Evolutionary conservation across 1,140 invertebrate genomes (phyloP).

Genomic region (Scaptodrosophila lebanonensis): DNA sequence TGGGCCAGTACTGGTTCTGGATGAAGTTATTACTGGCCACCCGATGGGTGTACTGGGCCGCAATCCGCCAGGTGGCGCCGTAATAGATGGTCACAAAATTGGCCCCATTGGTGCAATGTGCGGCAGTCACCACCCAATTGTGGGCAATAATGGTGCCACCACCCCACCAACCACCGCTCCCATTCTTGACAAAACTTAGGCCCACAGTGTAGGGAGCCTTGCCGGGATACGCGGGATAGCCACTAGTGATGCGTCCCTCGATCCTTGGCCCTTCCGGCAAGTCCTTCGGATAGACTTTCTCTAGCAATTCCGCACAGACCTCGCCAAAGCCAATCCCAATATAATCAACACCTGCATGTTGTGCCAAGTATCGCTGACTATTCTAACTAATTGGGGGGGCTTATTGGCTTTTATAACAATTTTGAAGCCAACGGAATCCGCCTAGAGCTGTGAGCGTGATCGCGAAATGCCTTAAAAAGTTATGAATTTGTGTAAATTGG

Average conservation of each 20-base stretch:
- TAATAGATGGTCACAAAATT: constrained; percentile 50
- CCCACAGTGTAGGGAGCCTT: constrained; percentile 79
- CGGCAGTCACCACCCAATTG: constrained; percentile 76
- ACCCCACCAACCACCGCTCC: constrained; percentile 77
- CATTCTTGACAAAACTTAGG: constrained; percentile 67
- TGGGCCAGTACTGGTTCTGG: constrained; percentile 39
- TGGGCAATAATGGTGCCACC: constrained; percentile 80
- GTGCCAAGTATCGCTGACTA: not conserved
- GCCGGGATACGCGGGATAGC: constrained; percentile 51
- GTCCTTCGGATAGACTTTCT: constrained; percentile 25
- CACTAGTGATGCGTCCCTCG: constrained; percentile 54
- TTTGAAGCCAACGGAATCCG: too few species aligned
- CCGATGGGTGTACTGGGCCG: constrained; percentile 20
- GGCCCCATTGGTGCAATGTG: constrained; percentile 78
- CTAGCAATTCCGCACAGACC: constrained; percentile 33
- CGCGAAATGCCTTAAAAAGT: too few species aligned
- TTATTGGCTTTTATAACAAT: too few species aligned
- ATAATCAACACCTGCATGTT: constrained; percentile 37
- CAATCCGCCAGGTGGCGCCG: constrained; percentile 47
- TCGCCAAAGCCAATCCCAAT: constrained; percentile 33
- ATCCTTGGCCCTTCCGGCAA: constrained; percentile 12
- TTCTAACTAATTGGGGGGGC: too few species aligned
- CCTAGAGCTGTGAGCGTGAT: too few species aligned
- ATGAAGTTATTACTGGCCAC: constrained; percentile 47
- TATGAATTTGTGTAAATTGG: too few species aligned